Evolutionary conservation across 2,888 invertebrate genomes (phyloP).

Genomic region (Hirtodrosophila duncani): DNA sequence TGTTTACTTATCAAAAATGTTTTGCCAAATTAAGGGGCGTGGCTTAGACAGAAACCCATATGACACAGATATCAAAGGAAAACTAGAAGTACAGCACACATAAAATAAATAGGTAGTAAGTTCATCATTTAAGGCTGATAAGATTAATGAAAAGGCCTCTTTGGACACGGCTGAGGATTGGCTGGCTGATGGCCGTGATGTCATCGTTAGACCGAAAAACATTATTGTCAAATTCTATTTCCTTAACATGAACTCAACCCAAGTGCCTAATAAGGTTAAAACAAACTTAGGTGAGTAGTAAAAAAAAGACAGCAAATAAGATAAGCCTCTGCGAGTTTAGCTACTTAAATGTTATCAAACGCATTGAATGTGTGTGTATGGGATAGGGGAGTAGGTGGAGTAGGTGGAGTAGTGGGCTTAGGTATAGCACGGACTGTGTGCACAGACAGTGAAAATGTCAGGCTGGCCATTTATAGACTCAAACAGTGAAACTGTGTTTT

Average conservation of each 20-base stretch:
- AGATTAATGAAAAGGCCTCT: no score
- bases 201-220: slow-evolving; percentile 7
- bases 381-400: slow-evolving; percentile 5
- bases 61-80: no score
- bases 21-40: no score
- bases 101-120: no score
- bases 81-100: no score
- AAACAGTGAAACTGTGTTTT: no score
- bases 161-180: no score
- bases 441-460: slow-evolving; percentile 11
- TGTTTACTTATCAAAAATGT: slow-evolving; percentile 46
- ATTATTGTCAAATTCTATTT: slow-evolving; percentile 38
- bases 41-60: no score
- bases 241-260: slow-evolving; percentile 24
- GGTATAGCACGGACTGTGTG: not conserved
- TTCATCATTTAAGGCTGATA: no score
- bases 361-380: no score
- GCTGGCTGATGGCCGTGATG: no score
- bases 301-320: slow-evolving; percentile 4
- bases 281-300: not conserved
- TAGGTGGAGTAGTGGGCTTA: not conserved
- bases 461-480: slow-evolving; percentile 25
- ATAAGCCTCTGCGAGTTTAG: slow-evolving; percentile 26
- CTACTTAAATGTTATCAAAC: slow-evolving; percentile 14
- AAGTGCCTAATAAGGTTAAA: slow-evolving; percentile 24